These are phyloP conservation scores for Delichon dasypus DNA, from an alignment of 2,797 vertebrate species.

Conservation along the genomic window DNA sequence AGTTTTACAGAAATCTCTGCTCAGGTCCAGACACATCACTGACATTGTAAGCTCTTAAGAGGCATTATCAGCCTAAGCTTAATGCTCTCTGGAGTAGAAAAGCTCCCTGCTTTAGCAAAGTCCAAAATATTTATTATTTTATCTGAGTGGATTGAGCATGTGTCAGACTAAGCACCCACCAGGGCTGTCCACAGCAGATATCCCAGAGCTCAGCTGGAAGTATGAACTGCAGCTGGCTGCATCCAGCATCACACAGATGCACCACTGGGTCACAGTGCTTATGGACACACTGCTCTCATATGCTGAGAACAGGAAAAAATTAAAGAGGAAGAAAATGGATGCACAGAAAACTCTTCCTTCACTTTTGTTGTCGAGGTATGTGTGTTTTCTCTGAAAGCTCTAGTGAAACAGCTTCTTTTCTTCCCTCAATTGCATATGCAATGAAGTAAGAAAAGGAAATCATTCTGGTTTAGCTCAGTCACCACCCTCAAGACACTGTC, in stretches of 20 bases:
- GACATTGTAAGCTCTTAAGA: slow-evolving; percentile 30
- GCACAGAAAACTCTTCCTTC: neutral
- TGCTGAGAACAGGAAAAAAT: neutral
- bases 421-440: neutral
- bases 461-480: slow-evolving; percentile 4
- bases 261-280: neutral
- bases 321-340: neutral
- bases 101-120: slow-evolving; percentile 14
- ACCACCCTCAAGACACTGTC: slow-evolving; percentile 20
- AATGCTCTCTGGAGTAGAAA: neutral
- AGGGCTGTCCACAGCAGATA: neutral
- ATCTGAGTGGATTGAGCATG: neutral
- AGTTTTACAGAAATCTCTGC: slow-evolving; percentile 27
- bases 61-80: slow-evolving; percentile 49
- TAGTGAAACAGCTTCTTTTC: neutral
- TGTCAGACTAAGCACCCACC: neutral
- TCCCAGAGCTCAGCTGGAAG: neutral
- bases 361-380: neutral
- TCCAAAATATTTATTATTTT: slow-evolving; percentile 23
- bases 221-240: neutral
- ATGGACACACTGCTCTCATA: neutral
- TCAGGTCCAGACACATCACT: slow-evolving; percentile 17
- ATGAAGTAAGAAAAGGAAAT: slow-evolving; percentile 20
- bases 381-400: neutral
- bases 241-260: neutral